Evolutionary conservation across 2,888 invertebrate genomes (phyloP).

Genomic region (Bembecia ichneumoniformis): DNA sequence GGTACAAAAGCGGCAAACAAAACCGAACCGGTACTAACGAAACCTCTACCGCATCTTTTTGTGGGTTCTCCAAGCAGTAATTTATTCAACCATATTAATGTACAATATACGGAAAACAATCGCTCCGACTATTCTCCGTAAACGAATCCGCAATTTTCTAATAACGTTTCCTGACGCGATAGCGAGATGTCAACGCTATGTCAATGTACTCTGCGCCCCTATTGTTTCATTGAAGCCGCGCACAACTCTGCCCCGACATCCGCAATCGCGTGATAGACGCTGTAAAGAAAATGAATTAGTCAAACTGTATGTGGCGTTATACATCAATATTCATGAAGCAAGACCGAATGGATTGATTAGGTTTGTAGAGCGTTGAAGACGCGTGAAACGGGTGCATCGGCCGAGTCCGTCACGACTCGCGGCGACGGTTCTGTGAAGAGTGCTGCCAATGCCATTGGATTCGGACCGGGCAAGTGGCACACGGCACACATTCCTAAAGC

Average conservation of each 20-base stretch:
- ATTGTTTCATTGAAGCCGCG: conserved; percentile 13
- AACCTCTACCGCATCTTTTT: too few relatives aligned
- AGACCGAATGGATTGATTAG: conserved; percentile 40
- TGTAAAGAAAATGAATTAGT: conserved; percentile 20
- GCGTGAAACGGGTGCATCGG: conserved; percentile 67
- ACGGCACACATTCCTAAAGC: conserved; percentile 55
- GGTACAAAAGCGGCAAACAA: too few relatives aligned
- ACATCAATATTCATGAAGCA: conserved; percentile 49
- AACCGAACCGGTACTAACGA: too few relatives aligned
- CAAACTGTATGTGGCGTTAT: conserved; percentile 15
- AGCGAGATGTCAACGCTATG: conserved; percentile 17
- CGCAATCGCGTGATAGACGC: conserved; percentile 28
- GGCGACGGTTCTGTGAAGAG: not conserved
- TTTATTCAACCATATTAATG: too few relatives aligned
- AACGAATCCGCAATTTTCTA: not conserved
- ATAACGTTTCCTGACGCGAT: conserved; percentile 32
- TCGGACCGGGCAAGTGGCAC: conserved; percentile 31
- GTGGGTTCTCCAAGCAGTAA: too few relatives aligned
- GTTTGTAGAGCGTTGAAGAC: conserved; percentile 59
- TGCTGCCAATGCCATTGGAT: conserved; percentile 7
- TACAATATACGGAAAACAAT: too few relatives aligned
- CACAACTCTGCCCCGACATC: conserved; percentile 19
- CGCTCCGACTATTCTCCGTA: too few relatives aligned
- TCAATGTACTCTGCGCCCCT: conserved; percentile 31
- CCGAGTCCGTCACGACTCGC: conserved; percentile 37